Evolutionary conservation across 1,140 invertebrate genomes (phyloP), one percentile per base, ranked within the genome.

Genomic region (Varroa destructor): DNA sequence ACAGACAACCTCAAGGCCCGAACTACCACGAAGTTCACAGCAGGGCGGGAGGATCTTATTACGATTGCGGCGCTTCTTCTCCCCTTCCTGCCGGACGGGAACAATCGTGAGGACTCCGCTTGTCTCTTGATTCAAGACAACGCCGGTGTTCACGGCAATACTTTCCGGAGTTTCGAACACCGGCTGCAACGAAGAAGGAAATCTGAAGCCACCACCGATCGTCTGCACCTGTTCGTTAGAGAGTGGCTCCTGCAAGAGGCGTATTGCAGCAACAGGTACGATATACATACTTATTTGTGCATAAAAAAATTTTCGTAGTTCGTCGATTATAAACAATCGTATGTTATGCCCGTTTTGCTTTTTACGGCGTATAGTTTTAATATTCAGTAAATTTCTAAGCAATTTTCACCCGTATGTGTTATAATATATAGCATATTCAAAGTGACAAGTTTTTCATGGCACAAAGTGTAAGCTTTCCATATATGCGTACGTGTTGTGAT

Each of bases 51-150:
- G 12, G 10, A 67, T 37, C 61, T 67, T 67, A 37, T 67, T 67
- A 43, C 61, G 40, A 67, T 67, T 67, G 14, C 61, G 40, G 40
- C 61, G 14, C 37, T 67, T 67, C 61, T 67, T 67, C 12, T 43
- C 61, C 12, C 61, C 61, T 40, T 67, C 61, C 46, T 67, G 61
- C 40, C 61, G 61, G 3, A 67, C 61, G 36, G 61, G 61, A 2
- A 67, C 61, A 12, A 67, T 67, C 10, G 61, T 67, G 10, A 67
- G 61, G 61, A 67, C 61, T 67, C 61, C 61, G 37, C 61, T 67
- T 1, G 61, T 67, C 61, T 67, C 61, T 2, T 40, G 40, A 40
- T 67, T 46, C 37, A 67, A 8, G 12, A 67, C 37, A 3, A 67
- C 61, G 8, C 61, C 61, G 12, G 61, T 67, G 61, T 40, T 43